Conservation (phyloP, 1,140 invertebrate species). For the Thaumetopoea pityocampa region DNA sequence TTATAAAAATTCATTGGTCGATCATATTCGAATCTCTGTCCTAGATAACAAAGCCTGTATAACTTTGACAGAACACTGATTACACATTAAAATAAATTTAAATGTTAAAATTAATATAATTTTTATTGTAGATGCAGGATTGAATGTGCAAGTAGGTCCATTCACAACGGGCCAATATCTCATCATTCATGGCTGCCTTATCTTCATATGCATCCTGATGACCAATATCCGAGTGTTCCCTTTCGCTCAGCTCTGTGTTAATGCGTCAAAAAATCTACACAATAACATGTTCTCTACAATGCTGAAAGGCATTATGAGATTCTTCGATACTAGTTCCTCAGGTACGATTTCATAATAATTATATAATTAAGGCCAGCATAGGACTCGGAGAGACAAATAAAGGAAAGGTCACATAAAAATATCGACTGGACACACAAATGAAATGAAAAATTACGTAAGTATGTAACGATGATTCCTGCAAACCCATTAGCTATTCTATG, state of each 20-base stretch:
- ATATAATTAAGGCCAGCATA: too few species aligned
- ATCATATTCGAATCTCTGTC: too few species aligned
- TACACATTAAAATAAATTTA: too few species aligned
- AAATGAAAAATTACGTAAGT: too few species aligned
- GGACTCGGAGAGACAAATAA: neutral
- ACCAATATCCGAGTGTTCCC: constrained; percentile 70
- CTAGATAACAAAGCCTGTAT: too few species aligned
- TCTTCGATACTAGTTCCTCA: constrained; percentile 90
- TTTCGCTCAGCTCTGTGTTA: constrained; percentile 77
- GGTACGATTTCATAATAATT: constrained; percentile 59
- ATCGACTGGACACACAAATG: too few species aligned
- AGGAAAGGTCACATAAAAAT: neutral
- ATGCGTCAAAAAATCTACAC: constrained; percentile 79
- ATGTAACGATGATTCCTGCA: too few species aligned
- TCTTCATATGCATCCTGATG: constrained; percentile 34
- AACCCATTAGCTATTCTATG: too few species aligned
- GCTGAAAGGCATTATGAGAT: constrained; percentile 85
- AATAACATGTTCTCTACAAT: constrained; percentile 80
- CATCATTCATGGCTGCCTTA: constrained; percentile 47
- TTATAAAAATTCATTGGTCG: too few species aligned
- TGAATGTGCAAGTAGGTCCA: constrained; percentile 50
- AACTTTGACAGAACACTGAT: too few species aligned
- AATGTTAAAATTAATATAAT: neutral
- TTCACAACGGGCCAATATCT: constrained; percentile 61
- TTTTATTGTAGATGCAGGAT: constrained; percentile 38